These are phyloP conservation scores for Phymorhynchus buccinoides DNA, from an alignment of 1,140 invertebrate genomes.

Conservation along the genomic window DNA sequence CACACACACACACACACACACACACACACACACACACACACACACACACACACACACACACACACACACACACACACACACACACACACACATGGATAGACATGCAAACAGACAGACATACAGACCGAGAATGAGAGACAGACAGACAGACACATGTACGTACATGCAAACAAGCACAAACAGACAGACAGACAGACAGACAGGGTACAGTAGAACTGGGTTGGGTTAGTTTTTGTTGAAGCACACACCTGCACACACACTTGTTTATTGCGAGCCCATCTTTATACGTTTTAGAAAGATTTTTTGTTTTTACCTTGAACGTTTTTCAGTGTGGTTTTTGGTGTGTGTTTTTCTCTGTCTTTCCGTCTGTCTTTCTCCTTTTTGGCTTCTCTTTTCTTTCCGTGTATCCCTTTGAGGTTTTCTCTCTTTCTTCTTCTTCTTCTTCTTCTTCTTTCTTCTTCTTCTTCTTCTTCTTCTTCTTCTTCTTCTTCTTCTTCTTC, in stretches of 20 bases:
- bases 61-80: not conserved
- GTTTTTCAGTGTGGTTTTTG: no score
- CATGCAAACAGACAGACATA: not conserved
- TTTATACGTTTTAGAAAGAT: no score
- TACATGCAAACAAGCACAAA: no score
- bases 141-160: not conserved
- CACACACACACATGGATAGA: not conserved
- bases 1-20: not conserved
- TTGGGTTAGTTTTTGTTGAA: no score
- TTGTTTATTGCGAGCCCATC: no score
- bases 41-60: not conserved
- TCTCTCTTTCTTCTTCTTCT: not conserved
- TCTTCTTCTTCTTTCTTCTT: no score
- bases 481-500: no score
- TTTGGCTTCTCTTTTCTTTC: no score
- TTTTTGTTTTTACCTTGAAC: no score
- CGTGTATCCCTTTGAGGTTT: no score
- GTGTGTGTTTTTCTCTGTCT: not conserved
- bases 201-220: not conserved
- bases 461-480: not conserved
- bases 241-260: no score
- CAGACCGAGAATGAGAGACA: not conserved
- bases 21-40: not conserved
- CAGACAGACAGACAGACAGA: not conserved
- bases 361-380: not conserved